These are phyloP conservation scores for Excalfactoria chinensis DNA, from an alignment of 2,113 vertebrate species.

Conservation along the genomic window DNA sequence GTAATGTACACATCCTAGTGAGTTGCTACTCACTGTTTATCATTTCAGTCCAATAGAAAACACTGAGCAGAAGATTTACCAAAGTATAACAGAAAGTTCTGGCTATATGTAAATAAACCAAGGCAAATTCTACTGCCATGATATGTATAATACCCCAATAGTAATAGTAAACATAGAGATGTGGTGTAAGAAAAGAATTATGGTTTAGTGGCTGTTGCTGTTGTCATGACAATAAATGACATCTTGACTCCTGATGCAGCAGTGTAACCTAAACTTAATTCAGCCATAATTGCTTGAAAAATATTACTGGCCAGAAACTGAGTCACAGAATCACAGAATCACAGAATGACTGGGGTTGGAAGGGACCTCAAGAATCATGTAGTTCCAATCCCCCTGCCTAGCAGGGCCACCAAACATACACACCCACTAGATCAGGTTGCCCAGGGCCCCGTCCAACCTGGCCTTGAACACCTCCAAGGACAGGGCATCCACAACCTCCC, in stretches of 20 bases:
- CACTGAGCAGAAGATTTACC: not conserved
- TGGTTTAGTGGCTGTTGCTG: not conserved
- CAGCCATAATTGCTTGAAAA: not conserved
- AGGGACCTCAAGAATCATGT: too few species aligned
- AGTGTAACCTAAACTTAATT: not conserved
- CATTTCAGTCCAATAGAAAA: not conserved
- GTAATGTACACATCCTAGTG: not conserved
- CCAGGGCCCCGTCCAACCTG: too few species aligned
- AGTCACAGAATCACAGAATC: not conserved
- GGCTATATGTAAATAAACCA: not conserved
- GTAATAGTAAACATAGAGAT: not conserved
- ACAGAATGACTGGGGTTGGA: too few species aligned
- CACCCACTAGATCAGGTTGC: too few species aligned
- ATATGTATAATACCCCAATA: not conserved
- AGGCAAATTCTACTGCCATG: not conserved
- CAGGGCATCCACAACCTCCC: too few species aligned
- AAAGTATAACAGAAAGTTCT: not conserved
- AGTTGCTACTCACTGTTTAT: not conserved
- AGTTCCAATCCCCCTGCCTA: too few species aligned
- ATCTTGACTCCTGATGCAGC: not conserved
- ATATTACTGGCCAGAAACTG: not conserved
- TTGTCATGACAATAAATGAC: not conserved
- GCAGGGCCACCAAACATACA: too few species aligned
- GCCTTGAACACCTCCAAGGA: too few species aligned
- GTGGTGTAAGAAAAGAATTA: not conserved